phyloP scores from a whole-genome alignment of 2,888 invertebrate species.

The Ophraella communa region DNA sequence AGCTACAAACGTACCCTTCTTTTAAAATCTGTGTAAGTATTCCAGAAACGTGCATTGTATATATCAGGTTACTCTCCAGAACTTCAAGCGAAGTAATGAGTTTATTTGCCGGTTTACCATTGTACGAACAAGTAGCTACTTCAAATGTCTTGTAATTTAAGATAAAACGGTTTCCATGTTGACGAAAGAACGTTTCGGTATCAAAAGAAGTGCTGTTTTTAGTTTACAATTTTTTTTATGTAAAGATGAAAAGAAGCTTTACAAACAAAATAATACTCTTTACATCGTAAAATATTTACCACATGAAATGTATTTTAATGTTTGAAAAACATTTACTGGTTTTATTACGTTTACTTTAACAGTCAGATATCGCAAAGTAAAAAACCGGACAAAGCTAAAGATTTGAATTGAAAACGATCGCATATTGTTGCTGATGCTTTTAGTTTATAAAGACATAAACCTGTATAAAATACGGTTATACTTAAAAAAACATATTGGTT shows the following conservation, averaged over 20 bases:
- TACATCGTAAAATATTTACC: neutral
- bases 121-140: constrained; percentile 6
- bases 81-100: constrained; percentile 10
- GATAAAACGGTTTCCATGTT: neutral
- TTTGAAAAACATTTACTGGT: neutral
- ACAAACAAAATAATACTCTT: neutral
- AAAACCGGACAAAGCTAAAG: neutral
- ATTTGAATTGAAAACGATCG: no score
- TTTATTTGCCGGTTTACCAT: constrained; percentile 7
- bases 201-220: neutral
- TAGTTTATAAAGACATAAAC: no score
- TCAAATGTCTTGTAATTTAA: neutral
- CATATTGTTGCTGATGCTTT: no score
- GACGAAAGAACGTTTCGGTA: neutral
- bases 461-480: no score
- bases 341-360: neutral
- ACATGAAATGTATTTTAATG: neutral
- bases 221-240: neutral
- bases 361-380: neutral
- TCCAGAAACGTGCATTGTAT: neutral
- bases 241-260: neutral
- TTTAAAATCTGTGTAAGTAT: constrained; percentile 3
- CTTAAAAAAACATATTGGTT: no score
- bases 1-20: constrained; percentile 7
- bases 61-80: constrained; percentile 3